phyloP scores from a whole-genome alignment of 2,797 vertebrate genomes.

The Anableps anableps region DNA sequence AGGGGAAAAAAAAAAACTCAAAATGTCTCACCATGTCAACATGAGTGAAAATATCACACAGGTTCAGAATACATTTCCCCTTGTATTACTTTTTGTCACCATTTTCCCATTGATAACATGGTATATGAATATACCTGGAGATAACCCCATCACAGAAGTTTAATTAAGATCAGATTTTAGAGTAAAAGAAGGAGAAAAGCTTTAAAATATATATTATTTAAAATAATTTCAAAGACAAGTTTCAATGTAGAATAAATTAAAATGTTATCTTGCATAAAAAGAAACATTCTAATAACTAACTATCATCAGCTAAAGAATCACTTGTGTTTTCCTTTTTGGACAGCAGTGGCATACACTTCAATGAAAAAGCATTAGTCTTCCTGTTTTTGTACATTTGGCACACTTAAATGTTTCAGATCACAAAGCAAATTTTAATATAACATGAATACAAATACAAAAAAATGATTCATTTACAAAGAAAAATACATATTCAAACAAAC shows the following conservation, averaged over 20 bases:
- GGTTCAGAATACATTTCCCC: constrained; percentile 29
- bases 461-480: background rate
- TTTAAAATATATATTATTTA: background rate
- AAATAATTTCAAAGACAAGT: constrained; percentile 6
- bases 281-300: background rate
- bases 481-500: background rate
- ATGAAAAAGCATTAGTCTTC: background rate
- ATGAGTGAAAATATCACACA: constrained; percentile 61
- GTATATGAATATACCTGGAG: constrained; percentile 25
- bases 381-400: too few relatives aligned
- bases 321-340: background rate
- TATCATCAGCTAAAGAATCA: background rate
- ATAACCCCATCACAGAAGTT: constrained; percentile 45
- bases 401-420: background rate
- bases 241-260: constrained; percentile 8
- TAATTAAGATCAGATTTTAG: constrained; percentile 37
- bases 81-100: constrained; percentile 51
- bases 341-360: background rate
- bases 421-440: background rate
- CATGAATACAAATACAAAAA: background rate
- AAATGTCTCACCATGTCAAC: constrained; percentile 49
- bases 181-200: constrained; percentile 7
- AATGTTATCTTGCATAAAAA: background rate
- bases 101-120: constrained; percentile 46
- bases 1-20: constrained; percentile 39